Evolutionary conservation across 2,888 invertebrate species (phyloP), one percentile per base, ranked within the genome.

Genomic region (Sinelater perroti): DNA sequence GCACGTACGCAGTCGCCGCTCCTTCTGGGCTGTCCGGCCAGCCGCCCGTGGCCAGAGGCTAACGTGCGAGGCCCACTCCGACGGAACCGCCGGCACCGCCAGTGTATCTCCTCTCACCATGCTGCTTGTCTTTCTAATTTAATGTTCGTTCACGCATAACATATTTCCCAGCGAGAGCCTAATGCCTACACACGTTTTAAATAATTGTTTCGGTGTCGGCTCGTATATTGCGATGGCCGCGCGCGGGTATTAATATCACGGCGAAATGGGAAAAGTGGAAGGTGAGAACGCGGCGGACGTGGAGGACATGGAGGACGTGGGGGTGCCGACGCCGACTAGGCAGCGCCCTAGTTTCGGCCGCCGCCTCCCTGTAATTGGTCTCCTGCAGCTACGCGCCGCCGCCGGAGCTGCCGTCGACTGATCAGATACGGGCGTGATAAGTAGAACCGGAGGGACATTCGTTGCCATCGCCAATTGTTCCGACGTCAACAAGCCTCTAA

Each of bases 401-500:
- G 60, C 63, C 62, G 63, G 30, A 66, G 60, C 58, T 67, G 67
- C 68, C 67, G 64, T 50, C 52, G 59, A 67, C 56, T 58, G 64
- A 71, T 71, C 70, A 72, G 71, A 72, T 71, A 71, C 62, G 58
- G 62, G 66, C 62, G 73, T 74, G 74, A 75, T 75, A 75, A 75
- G 75, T 73, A 73, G 72, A 73, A 74, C 70, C 70, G 67, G 58
- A 64, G 65, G 69, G 72, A 75, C 75, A 75, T 75, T 74, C 70
- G 75, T 75, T 75, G 72, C 70, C 70, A 70, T 72, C 69, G 72
- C 69, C 73, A 74, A 75, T 76, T 76, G 75, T 76, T 73, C 71
- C 66, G 60, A 66, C 59, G 67, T 69, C 69, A 68, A 61, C 69
- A 70, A 72, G 67, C 73, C 71, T 72, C 72, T 72, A 72, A 72